Evolutionary conservation across 2,888 invertebrate genomes (phyloP).

Genomic region (Perithous albicinctus): DNA sequence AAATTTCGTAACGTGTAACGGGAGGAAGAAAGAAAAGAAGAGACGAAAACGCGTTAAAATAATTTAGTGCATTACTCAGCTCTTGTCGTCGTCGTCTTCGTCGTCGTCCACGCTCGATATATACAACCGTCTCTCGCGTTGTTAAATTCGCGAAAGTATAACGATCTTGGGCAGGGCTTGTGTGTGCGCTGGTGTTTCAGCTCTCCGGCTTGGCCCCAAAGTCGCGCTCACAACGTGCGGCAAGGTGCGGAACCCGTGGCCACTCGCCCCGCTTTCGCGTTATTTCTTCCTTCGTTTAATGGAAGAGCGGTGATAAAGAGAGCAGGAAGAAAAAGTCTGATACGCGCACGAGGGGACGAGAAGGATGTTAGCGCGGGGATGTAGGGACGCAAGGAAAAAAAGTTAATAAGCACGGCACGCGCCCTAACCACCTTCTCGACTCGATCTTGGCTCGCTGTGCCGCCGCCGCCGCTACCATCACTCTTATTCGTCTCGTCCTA

Average conservation of each 20-base stretch:
- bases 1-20: constrained; percentile 45
- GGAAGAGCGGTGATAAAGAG: constrained; percentile 67
- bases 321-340: constrained; percentile 57
- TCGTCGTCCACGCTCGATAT: neutral
- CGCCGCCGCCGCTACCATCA: constrained; percentile 59
- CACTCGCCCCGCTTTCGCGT: constrained; percentile 63
- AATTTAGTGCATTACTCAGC: constrained; percentile 42
- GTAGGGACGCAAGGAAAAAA: constrained; percentile 70
- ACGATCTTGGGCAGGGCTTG: constrained; percentile 42
- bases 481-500: constrained; percentile 60
- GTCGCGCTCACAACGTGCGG: constrained; percentile 29
- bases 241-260: constrained; percentile 47
- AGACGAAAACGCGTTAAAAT: constrained; percentile 37
- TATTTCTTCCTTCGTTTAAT: constrained; percentile 65
- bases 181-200: constrained; percentile 10
- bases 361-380: constrained; percentile 42
- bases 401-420: constrained; percentile 80
- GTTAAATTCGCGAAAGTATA: constrained; percentile 66
- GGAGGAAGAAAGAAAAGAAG: constrained; percentile 5
- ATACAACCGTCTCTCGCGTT: constrained; percentile 35
- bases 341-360: constrained; percentile 62
- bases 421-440: constrained; percentile 70
- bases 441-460: constrained; percentile 50
- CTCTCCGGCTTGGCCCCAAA: constrained; percentile 23
- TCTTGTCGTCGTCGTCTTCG: constrained; percentile 12